These are phyloP conservation scores for Lasaia peninsularis DNA, from an alignment of 1,140 invertebrate species.

Conservation along the genomic window DNA sequence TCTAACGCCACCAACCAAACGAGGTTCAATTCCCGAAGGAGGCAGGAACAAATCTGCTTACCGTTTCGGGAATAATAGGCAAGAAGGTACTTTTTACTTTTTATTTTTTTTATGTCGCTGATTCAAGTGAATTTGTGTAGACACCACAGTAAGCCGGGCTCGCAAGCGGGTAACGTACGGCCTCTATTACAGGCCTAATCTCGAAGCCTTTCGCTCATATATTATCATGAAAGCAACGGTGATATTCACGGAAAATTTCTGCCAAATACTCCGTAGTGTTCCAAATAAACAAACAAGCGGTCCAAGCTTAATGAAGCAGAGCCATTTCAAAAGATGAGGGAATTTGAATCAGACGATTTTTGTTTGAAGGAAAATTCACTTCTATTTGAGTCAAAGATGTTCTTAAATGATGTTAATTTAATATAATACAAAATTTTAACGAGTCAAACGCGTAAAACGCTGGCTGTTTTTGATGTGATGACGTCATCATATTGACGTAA, in stretches of 20 bases:
- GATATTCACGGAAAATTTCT: conserved; percentile 22
- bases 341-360: conserved; percentile 3
- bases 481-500: too few relatives aligned
- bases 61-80: too few relatives aligned
- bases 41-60: too few relatives aligned
- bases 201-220: conserved; percentile 26
- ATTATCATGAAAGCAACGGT: conserved; percentile 20
- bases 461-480: too few relatives aligned
- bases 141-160: conserved; percentile 5
- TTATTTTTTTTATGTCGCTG: too few relatives aligned
- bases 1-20: too few relatives aligned
- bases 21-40: too few relatives aligned
- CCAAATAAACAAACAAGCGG: conserved; percentile 1
- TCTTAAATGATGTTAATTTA: background rate
- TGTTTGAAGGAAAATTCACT: background rate
- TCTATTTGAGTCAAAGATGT: background rate
- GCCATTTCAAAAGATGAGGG: conserved; percentile 1
- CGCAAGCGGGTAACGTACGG: conserved; percentile 23
- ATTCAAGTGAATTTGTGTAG: background rate
- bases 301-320: conserved; percentile 6
- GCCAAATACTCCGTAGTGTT: conserved; percentile 8
- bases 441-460: too few relatives aligned
- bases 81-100: too few relatives aligned
- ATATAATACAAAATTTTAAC: too few relatives aligned
- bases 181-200: conserved; percentile 27